A percentile compares a stretch with the other conserved stretches of the same genome.
Conservation (phyloP, 2,113 vertebrate species). For the Lepisosteus osseus region DNA sequence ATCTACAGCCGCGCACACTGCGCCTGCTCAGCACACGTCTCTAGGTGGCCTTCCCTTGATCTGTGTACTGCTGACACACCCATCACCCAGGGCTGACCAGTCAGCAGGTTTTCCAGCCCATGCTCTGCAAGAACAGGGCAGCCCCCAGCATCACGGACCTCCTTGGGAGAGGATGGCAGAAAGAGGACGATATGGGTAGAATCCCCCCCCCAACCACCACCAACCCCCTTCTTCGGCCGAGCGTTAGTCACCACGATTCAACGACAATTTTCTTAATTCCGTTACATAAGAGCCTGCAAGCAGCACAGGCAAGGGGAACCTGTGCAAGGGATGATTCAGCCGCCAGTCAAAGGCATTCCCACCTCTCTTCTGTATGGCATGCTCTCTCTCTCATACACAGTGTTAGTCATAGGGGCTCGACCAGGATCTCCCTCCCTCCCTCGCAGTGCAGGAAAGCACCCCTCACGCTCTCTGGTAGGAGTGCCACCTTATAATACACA, state of each 20-base stretch:
- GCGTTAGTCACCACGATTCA: constrained; percentile 10
- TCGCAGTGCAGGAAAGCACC: background rate
- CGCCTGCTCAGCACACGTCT: too few relatives aligned
- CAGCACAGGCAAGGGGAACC: background rate
- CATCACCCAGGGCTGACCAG: background rate
- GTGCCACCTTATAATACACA: background rate
- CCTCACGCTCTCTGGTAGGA: background rate
- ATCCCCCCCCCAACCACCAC: background rate
- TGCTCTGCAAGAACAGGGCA: background rate
- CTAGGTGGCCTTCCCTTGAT: too few relatives aligned
- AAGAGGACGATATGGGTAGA: background rate
- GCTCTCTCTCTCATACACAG: background rate
- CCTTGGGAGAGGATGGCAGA: background rate
- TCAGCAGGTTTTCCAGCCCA: background rate
- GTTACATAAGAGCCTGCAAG: background rate
- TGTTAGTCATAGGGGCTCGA: background rate
- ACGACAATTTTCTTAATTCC: background rate
- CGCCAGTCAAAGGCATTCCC: background rate
- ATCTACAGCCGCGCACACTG: too few relatives aligned
- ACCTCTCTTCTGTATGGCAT: background rate
- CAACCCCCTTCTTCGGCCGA: background rate
- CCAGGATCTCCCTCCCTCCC: constrained; percentile 3
- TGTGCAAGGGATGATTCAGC: background rate
- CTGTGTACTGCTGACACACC: too few relatives aligned
- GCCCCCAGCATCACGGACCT: background rate